Base-by-base conservation (phyloP, 2,888 invertebrate genomes). In the Pristionchus mayeri region DNA sequence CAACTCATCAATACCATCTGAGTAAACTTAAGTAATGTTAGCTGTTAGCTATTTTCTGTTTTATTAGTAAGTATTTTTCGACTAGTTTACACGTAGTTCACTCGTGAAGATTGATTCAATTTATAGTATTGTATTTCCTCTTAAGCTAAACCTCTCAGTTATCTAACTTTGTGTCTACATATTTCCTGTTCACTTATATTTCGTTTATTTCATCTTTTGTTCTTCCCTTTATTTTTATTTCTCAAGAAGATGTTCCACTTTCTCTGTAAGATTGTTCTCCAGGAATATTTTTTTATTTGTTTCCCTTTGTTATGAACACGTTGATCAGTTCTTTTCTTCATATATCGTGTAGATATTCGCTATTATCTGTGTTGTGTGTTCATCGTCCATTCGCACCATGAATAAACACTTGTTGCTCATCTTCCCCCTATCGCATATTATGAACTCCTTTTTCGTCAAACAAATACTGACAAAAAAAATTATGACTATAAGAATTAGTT, bases 61-160 rank as follows among this genome's bases (percentile, higher is more conserved):
- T n/a, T 6, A 63, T 27, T 63, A 63, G 63, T 63, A 27, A 63
- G 63, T 60, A 60, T 54, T 54, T 54, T 54, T n/a, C n/a, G 60
- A 18, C 34, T 63, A 63, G 63, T 63, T 63, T 63, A 18, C 63
- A 63, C 30, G 18, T 63, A 60, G 30, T 60, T 30, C 30, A 3
- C 34, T 63, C 63, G 30, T 34, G 63, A 63, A 63, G 63, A 63
- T 9, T 63, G 27, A 30, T 63, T 18, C 63, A 18, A 18, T 34
- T 63, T 30, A n/a, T 54, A 54, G n/a, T n/a, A n/a, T n/a, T 54
- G n/a, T 54, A 54, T 54, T 24, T 24, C 24, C 16, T 16, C 30
- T 30, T 24, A 27, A 18, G 27, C 63, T 63, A 63, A 63, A 63
- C 34, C n/a, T n/a, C 63, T 30, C 24, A 54, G 27, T 34, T 63